Percentiles rank a stretch among this genome's conserved stretches.
These are phyloP conservation scores for Oreortyx pictus DNA, from an alignment of 2,797 vertebrate species.

Conservation along the genomic window DNA sequence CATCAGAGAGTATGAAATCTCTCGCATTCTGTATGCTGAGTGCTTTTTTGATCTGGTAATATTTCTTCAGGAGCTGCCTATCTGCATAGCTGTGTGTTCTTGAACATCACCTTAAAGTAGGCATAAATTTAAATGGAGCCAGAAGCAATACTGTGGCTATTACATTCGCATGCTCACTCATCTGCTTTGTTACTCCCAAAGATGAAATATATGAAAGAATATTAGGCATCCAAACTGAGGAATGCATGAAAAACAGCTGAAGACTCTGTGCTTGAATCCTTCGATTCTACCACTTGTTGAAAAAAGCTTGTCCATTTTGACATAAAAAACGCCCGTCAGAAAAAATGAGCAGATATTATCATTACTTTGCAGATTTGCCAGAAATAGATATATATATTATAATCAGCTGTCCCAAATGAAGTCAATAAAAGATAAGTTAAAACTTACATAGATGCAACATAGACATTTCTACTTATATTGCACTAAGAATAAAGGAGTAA, in stretches of 20 bases:
- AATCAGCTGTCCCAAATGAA: background rate
- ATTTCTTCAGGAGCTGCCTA: background rate
- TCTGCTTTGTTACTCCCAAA: background rate
- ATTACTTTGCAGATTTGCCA: background rate
- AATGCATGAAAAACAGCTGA: background rate
- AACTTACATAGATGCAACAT: background rate
- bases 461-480: background rate
- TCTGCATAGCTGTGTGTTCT: background rate
- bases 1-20: background rate
- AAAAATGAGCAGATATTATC: background rate
- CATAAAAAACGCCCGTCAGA: accelerated
- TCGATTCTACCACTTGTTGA: background rate
- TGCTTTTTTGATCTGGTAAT: background rate
- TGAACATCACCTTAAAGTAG: background rate
- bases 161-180: background rate
- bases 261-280: background rate
- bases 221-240: background rate
- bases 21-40: background rate
- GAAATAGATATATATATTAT: background rate
- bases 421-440: background rate
- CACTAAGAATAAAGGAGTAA: background rate
- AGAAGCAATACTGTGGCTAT: background rate
- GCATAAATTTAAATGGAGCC: background rate
- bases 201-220: background rate
- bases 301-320: background rate